Evolutionary conservation across 2,113 vertebrate genomes (phyloP), one percentile per base, ranked within the genome.

Genomic region (Ahaetulla prasina): DNA sequence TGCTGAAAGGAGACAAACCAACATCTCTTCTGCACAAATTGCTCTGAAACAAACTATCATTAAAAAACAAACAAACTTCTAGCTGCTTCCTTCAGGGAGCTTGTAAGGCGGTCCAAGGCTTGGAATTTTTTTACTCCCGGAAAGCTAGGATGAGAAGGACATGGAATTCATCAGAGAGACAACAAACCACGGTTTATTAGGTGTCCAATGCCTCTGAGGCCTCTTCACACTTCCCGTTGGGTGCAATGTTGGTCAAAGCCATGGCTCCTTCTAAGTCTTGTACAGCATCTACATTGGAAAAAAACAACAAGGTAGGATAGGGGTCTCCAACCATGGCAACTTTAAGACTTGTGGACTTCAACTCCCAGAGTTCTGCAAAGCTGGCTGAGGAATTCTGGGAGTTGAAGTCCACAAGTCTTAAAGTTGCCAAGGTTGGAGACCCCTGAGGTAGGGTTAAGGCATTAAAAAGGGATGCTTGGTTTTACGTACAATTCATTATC

Each of bases 221-320:
- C 57, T 95, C 97, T 88, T 97, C 96, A 0, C 93, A 97, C 89
- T 95, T 97, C 91, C 97, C 96, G 0, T 94, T 97, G 80, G 94
- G 95, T 39, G 94, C 87, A 2, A 98, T 30, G 27, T 94, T 93
- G 14, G 96, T 96, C 92, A 98, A 96, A 11, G 97, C 96, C 91
- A 98, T 84, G 80, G 95, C 96, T 88, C 97, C 97, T 80, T 97
- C 96, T 0, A 92, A 49, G 45, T 96, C 93, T 92, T 92, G 95
- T 10, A 47, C 30, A 53, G 80, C 18, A 85, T 35, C 98, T 98
- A 90, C 47, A 94, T 94, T 92, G 89, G 92, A 23, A 92, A 90
- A 57, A 74, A 89, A 55, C 30, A 90, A 86, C 43, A 68, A 4
- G 86, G 18, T 4, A 35, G 68, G 35, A n/a, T n/a, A n/a, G n/a